These are phyloP conservation scores for Motacilla alba DNA, from an alignment of 2,113 vertebrate species.

Conservation along the genomic window DNA sequence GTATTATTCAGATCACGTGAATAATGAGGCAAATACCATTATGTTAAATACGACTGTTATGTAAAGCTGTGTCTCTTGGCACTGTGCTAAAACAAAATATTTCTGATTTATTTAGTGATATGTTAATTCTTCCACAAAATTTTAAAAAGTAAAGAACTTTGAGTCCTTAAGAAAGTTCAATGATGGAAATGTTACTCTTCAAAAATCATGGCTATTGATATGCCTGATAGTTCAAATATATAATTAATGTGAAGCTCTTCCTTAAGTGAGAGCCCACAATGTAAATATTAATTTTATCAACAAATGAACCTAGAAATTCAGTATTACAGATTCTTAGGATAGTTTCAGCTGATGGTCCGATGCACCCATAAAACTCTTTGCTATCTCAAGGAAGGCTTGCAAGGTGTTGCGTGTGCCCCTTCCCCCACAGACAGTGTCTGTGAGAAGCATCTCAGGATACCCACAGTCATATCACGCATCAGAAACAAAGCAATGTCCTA, in stretches of 20 bases:
- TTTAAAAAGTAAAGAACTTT: neutral
- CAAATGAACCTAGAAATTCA: neutral
- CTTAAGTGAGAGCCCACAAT: neutral
- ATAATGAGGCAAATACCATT: neutral
- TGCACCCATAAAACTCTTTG: neutral
- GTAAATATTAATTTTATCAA: neutral
- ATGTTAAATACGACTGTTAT: neutral
- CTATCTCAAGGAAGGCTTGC: neutral
- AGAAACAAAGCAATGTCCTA: neutral
- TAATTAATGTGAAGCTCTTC: neutral
- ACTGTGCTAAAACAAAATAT: neutral
- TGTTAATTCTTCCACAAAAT: neutral
- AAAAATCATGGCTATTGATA: neutral
- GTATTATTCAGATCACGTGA: neutral
- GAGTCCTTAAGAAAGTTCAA: neutral
- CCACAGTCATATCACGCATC: neutral
- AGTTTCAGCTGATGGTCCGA: neutral
- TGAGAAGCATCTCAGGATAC: neutral
- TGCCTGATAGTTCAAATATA: neutral
- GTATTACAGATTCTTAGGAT: neutral
- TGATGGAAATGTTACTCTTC: neutral
- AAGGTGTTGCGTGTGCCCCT: accelerated
- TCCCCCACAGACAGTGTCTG: neutral
- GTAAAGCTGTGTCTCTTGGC: neutral
- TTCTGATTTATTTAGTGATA: neutral